phyloP scores from a whole-genome alignment of 2,888 invertebrate species.

The Dasypogon diadema region DNA sequence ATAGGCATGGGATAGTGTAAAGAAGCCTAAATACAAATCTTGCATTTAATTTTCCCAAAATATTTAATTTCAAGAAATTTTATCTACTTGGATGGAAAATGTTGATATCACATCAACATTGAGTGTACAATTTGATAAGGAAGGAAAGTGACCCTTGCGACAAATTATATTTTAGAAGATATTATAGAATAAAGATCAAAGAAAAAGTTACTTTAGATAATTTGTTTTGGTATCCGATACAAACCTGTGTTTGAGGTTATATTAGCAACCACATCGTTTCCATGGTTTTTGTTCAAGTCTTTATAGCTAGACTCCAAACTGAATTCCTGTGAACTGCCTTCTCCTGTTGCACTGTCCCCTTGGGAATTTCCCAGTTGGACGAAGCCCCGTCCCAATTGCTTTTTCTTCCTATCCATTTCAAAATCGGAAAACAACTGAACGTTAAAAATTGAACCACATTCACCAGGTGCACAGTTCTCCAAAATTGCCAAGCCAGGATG shows the following conservation, averaged over 20 bases:
- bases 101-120: no score
- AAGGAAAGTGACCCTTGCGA: no score
- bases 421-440: slow-evolving; percentile 4
- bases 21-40: no score
- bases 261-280: slow-evolving; percentile 34
- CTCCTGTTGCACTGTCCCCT: neutral
- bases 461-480: neutral
- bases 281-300: slow-evolving; percentile 45
- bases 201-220: neutral
- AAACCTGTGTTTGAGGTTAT: slow-evolving; percentile 48
- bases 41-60: no score
- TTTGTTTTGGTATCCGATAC: neutral
- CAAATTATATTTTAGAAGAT: no score
- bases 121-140: no score
- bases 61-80: no score
- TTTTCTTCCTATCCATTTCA: slow-evolving; percentile 19
- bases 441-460: slow-evolving; percentile 1
- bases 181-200: no score
- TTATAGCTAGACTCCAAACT: slow-evolving; percentile 10
- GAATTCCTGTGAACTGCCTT: slow-evolving; percentile 10
- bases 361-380: neutral
- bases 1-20: no score
- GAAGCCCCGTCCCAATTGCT: neutral
- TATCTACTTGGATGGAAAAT: no score
- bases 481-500: neutral